Percentiles rank a stretch among this genome's conserved stretches.
phyloP scores from a whole-genome alignment of 2,888 invertebrate species.

The Drosophila melanosoma region DNA sequence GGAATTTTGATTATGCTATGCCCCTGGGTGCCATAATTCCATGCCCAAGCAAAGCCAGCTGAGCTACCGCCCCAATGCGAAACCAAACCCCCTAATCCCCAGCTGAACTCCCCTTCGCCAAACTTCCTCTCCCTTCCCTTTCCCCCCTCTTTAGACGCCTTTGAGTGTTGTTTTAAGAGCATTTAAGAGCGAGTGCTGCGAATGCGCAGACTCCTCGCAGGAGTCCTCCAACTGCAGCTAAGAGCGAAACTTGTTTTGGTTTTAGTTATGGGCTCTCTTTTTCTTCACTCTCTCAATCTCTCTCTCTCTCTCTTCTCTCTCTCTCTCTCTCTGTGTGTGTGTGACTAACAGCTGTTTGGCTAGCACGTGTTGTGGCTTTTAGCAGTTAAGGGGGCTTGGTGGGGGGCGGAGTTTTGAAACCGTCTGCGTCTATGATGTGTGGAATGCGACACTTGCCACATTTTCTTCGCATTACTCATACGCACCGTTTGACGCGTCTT shows the following conservation, averaged over 20 bases:
- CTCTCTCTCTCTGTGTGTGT: background rate
- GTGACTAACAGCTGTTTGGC: constrained; percentile 45
- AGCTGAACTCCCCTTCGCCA: background rate
- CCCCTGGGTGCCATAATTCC: constrained; percentile 85
- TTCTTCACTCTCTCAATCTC: background rate
- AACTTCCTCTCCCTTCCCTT: background rate
- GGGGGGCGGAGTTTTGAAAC: background rate
- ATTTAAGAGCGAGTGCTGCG: constrained; percentile 35
- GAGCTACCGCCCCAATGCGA: constrained; percentile 3
- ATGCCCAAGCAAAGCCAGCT: constrained; percentile 66
- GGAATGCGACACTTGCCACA: constrained; percentile 39
- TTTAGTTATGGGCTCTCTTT: constrained; percentile 8
- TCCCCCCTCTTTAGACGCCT: background rate
- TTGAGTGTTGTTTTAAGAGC: constrained; percentile 38
- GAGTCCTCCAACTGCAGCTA: constrained; percentile 12
- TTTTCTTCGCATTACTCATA: constrained; percentile 64
- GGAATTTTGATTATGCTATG: constrained; percentile 85
- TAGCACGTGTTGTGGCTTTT: constrained; percentile 43
- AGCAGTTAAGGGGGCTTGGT: background rate
- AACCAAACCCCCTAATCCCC: constrained; percentile 4
- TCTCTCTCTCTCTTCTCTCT: background rate
- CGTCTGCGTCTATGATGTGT: constrained; percentile 40
- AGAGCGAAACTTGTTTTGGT: constrained; percentile 58
- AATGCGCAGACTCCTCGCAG: constrained; percentile 29
- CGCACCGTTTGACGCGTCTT: constrained; percentile 59